Percentiles rank a stretch among this genome's conserved stretches.
phyloP scores from a whole-genome alignment of 2,888 invertebrate species.

The Drosophila anceps region DNA sequence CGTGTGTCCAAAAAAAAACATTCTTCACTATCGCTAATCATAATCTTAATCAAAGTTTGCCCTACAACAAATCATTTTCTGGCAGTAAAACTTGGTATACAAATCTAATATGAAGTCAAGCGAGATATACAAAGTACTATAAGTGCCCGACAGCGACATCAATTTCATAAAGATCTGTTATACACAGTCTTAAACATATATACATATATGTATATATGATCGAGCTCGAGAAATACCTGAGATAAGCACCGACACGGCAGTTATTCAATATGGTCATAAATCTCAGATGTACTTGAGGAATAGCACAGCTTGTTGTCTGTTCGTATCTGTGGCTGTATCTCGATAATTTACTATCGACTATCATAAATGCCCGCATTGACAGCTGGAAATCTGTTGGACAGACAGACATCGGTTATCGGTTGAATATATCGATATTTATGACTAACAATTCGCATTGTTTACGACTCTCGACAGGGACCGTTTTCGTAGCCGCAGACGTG shows the following conservation, averaged over 20 bases:
- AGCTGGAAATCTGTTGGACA: conserved; percentile 10
- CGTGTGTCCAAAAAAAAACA: background rate
- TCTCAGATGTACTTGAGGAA: conserved; percentile 8
- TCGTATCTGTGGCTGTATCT: conserved; percentile 14
- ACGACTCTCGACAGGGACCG: conserved; percentile 86
- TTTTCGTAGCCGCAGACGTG: conserved; percentile 88
- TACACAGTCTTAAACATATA: background rate
- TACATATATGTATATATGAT: background rate
- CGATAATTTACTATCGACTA: conserved; percentile 8
- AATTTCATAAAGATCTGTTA: background rate
- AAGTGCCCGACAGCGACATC: background rate
- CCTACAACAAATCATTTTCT: conserved; percentile 8
- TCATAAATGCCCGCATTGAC: conserved; percentile 14
- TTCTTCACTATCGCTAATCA: conserved; percentile 22
- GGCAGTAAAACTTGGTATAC: background rate
- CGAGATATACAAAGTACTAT: background rate
- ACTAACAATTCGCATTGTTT: background rate
- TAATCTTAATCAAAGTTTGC: conserved; percentile 11
- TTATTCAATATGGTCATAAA: conserved; percentile 16
- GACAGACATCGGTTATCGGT: conserved; percentile 1
- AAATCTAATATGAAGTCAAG: background rate
- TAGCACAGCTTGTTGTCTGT: conserved; percentile 28
- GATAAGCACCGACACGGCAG: conserved; percentile 30
- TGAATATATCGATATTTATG: conserved; percentile 9
- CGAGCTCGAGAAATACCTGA: background rate